Evolutionary conservation across 2,888 invertebrate genomes (phyloP), one percentile per base, ranked within the genome.

Genomic region (Carpatolechia fugitivella): DNA sequence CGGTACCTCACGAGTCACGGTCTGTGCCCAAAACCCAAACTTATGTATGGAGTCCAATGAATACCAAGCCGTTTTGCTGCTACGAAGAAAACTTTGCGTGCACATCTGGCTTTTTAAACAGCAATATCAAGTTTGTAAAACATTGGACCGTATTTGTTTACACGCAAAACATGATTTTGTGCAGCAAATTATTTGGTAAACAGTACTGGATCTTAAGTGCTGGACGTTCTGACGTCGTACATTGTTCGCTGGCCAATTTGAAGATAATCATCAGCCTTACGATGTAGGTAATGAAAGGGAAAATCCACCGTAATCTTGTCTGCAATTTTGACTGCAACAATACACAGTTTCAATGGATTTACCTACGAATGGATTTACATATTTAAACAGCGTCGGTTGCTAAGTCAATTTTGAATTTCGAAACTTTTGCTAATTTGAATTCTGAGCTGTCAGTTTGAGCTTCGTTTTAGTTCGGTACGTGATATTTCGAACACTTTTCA

Each of bases 181-280:
- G 6, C 24, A 4, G 24, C 35, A 11, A 36, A 6, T 36, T 36
- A 36, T 36, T 36, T 36, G 24, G 3, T 36, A n/a, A 7, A n/a
- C 13, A 3, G 10, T 35, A 13, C 38, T 2, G 38, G 18, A 38
- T 38, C 14, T 38, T 16, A 38, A 38, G 18, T 16, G 8, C 16
- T 38, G 38, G 14, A 16, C 38, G 16, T 38, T 10, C 3, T 31
- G 11, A 11, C n/a, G 3, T 35, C 57, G 60, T 66, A 67, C 74
- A 80, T 80, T 80, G 80, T 80, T 76, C 69, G 52, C 56, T 57
- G 50, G 59, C 58, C 63, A 70, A 68, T 71, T 68, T 69, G 55
- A 56, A 56, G 78, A 80, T 81, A 70, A 66, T 63, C 60, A 79
- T 76, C 74, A 60, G 56, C 55, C 60, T 58, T 63, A 63, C 62